phyloP scores from a whole-genome alignment of 1,140 invertebrate genomes.

The Lerema accius region DNA sequence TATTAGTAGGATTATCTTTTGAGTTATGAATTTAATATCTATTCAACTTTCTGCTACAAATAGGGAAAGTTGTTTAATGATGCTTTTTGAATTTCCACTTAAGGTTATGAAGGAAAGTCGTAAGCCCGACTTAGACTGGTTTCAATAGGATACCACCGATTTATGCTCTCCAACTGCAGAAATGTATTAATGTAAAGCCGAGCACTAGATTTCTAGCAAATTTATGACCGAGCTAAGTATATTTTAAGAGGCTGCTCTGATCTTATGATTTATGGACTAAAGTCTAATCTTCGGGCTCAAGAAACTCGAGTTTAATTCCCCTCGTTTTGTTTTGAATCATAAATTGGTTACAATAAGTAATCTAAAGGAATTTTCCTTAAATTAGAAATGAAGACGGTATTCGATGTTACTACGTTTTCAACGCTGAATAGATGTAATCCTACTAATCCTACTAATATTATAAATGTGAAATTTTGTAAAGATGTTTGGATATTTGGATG shows the following conservation, averaged over 20 bases:
- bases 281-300: neutral
- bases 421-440: too few species aligned
- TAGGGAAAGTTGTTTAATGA: neutral
- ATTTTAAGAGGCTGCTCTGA: neutral
- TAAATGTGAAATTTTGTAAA: too few species aligned
- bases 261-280: neutral
- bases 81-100: neutral
- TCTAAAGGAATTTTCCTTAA: too few species aligned
- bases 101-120: neutral
- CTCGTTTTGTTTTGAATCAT: neutral
- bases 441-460: too few species aligned
- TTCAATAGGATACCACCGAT: conserved; percentile 12
- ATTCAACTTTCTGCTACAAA: neutral
- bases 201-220: neutral
- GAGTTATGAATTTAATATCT: too few species aligned
- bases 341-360: too few species aligned
- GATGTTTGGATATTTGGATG: too few species aligned
- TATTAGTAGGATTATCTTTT: too few species aligned
- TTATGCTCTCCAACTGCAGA: conserved; percentile 22
- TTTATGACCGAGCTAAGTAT: neutral
- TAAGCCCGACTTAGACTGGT: conserved; percentile 19
- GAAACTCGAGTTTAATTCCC: neutral
- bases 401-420: too few species aligned
- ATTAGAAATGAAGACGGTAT: too few species aligned
- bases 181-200: neutral